These are phyloP conservation scores for Malacoctenus gilli DNA, from an alignment of 2,797 vertebrate genomes.

Conservation along the genomic window DNA sequence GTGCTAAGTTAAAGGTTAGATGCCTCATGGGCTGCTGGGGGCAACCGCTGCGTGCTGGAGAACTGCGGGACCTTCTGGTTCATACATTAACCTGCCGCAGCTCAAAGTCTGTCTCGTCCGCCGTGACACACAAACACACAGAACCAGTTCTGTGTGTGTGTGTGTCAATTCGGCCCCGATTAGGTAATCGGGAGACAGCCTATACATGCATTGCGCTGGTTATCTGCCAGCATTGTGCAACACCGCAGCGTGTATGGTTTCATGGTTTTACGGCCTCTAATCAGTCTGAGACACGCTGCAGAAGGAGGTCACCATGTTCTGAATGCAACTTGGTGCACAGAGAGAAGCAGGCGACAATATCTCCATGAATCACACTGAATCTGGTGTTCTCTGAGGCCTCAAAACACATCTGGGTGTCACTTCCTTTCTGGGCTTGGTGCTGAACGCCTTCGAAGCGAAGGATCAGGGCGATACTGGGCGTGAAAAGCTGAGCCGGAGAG, in stretches of 20 bases:
- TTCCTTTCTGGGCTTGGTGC: too few relatives aligned
- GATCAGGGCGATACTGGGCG: too few relatives aligned
- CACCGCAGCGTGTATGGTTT: background rate
- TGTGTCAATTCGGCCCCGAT: constrained; percentile 35
- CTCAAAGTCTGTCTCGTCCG: constrained; percentile 56
- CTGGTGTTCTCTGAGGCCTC: background rate
- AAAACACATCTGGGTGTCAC: too few relatives aligned
- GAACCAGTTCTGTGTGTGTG: background rate
- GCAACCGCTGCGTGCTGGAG: background rate
- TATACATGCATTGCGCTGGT: background rate
- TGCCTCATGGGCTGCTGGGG: background rate
- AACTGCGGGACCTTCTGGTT: constrained; percentile 19
- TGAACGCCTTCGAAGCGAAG: too few relatives aligned
- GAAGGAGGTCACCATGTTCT: background rate
- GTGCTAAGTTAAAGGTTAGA: constrained; percentile 1
- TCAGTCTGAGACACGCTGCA: background rate
- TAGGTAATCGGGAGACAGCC: background rate
- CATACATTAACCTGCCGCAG: constrained; percentile 62
- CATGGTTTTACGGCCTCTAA: background rate
- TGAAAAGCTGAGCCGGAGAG: too few relatives aligned
- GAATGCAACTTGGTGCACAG: too few relatives aligned
- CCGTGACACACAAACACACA: constrained; percentile 55
- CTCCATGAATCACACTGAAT: background rate
- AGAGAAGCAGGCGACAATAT: background rate
- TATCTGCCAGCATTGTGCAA: constrained; percentile 3